Evolutionary conservation across 1,140 invertebrate species (phyloP).

Genomic region (Pentalonia nigronervosa): DNA sequence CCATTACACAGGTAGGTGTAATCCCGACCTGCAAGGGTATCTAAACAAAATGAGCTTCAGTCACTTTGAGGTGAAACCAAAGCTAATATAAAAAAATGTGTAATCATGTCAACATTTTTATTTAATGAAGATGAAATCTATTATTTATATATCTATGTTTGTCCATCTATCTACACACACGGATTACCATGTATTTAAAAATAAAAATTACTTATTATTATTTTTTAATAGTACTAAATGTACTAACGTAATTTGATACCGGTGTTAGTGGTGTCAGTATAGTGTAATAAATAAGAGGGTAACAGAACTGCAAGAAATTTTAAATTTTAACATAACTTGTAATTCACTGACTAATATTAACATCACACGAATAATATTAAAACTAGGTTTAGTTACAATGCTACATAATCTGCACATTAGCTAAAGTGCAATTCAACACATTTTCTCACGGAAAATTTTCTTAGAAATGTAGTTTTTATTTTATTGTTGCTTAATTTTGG

Average conservation of each 20-base stretch:
- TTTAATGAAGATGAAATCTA: not conserved
- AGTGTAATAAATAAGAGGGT: not conserved
- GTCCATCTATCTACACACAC: too few species aligned
- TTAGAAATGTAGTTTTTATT: not conserved
- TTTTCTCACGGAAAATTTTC: not conserved
- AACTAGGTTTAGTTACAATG: not conserved
- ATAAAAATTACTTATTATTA: not conserved
- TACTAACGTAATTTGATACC: not conserved
- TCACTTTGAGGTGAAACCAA: not conserved
- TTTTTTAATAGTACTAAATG: not conserved
- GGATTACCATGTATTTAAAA: too few species aligned
- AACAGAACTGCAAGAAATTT: not conserved
- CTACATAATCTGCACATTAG: not conserved
- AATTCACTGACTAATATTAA: not conserved
- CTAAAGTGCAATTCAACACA: not conserved
- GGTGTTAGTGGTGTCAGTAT: not conserved
- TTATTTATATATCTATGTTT: not conserved
- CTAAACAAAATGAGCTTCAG: not conserved
- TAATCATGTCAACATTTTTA: not conserved
- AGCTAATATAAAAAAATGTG: not conserved
- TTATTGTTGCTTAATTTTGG: not conserved
- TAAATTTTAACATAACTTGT: not conserved
- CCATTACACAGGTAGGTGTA: not conserved
- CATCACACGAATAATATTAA: not conserved
- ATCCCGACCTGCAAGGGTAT: not conserved